phyloP scores from a whole-genome alignment of 2,888 invertebrate genomes.

The Strigamia crassipes region DNA sequence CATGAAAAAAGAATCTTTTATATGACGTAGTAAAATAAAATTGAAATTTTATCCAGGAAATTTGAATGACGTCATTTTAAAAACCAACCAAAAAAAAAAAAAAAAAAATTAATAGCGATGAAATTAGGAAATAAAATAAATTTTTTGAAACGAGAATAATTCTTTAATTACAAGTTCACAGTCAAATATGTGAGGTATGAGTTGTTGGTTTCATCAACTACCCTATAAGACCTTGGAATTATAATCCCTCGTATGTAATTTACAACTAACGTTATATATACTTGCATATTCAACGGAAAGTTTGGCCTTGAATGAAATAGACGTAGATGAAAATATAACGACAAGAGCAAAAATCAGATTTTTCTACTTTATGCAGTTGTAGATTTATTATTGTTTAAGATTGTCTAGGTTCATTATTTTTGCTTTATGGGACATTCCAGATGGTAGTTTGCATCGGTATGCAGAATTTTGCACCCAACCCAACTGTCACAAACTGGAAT shows the following conservation, averaged over 20 bases:
- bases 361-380: background rate
- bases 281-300: background rate
- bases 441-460: conserved; percentile 29
- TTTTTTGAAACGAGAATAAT: background rate
- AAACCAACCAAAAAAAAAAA: too few relatives aligned
- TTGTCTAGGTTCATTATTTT: background rate
- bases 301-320: background rate
- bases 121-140: background rate
- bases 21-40: background rate
- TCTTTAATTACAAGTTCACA: background rate
- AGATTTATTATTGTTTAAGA: background rate
- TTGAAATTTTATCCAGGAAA: conserved; percentile 7
- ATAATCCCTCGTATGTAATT: background rate
- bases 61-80: background rate
- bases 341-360: background rate
- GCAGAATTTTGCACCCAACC: conserved; percentile 19
- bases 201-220: background rate
- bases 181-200: conserved; percentile 14
- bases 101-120: background rate
- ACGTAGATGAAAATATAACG: background rate
- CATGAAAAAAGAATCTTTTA: background rate
- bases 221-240: conserved; percentile 5
- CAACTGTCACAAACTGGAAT: conserved; percentile 32
- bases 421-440: background rate
- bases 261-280: conserved; percentile 12